Base-by-base conservation (phyloP, 2,113 vertebrate genomes). In the Phylloscopus whistleri region DNA sequence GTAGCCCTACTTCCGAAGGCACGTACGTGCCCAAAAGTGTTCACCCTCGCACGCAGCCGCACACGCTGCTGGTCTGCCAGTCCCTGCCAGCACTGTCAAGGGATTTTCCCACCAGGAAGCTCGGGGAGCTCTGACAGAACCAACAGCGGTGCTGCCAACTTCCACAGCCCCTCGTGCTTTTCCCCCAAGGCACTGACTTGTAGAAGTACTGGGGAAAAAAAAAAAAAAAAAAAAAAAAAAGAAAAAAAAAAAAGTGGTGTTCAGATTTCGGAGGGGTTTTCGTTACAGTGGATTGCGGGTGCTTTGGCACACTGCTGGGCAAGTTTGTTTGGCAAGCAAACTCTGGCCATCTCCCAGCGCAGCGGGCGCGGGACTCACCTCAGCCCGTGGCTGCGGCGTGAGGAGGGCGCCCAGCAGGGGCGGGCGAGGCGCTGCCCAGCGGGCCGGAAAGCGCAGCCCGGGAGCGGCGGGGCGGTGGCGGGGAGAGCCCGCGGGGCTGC, bases 31-130 rank as follows among this genome's bases (percentile, higher is more conserved):
- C 68, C 89, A 70, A 70, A 10, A 11, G 14, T 0, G 4, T 1
- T 51, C 79, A 22, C 33, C 46, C 92, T 78, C 26, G 4, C 62
- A 37, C 1, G 4, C 70, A 33, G 72, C 8, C n/a, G 11, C 87
- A 46, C 84, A 10, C 6, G 13, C 49, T 75, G 84, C 23, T 46
- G 87, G n/a, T 78, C 78, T 79, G 84, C 84, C 90, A 68, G 87
- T 10, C 60, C 69, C 92, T 72, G 74, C 66, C 66, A 68, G 78
- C 15, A 6, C 35, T 2, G 22, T 0, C 7, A 56, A n/a, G 75
- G 84, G 82, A 64, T 84, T 79, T 90, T 95, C 94, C 82, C 53
- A 39, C 49, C 58, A 33, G 77, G n/a, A 84, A 82, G 60, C 30
- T 31, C 69, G 41, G 49, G 68, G 64, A 52, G 74, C 49, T 60